Conservation (phyloP, 2,888 invertebrate species). For the Oconnorella tubifera region DNA sequence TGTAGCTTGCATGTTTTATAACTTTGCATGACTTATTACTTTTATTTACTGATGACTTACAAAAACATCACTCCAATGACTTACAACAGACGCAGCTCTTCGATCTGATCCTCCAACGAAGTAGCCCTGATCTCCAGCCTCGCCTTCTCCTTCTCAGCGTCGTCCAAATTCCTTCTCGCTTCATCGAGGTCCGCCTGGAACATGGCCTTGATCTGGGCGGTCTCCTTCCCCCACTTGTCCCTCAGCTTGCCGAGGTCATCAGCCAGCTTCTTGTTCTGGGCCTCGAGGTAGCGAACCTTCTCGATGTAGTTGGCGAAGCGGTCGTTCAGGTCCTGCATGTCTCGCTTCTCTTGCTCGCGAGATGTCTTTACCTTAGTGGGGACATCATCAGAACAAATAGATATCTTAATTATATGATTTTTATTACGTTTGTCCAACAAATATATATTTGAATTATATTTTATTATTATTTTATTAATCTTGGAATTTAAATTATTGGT, state of each 20-base stretch:
- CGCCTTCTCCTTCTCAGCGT: slow-evolving; percentile 57
- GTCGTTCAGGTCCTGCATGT: slow-evolving; percentile 60
- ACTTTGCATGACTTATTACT: too few species aligned
- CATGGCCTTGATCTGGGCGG: slow-evolving; percentile 52
- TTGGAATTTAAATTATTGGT: too few species aligned
- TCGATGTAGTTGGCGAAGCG: slow-evolving; percentile 61
- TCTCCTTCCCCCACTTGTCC: slow-evolving; percentile 41
- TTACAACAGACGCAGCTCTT: slow-evolving; percentile 44
- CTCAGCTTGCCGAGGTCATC: slow-evolving; percentile 51
- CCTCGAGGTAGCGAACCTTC: slow-evolving; percentile 56
- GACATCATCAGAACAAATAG: too few species aligned
- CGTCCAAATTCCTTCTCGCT: slow-evolving; percentile 58
- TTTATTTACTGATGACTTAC: too few species aligned
- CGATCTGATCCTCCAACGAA: slow-evolving; percentile 56
- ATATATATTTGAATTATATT: too few species aligned
- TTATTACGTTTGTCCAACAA: too few species aligned
- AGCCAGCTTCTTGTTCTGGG: slow-evolving; percentile 56
- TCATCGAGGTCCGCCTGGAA: slow-evolving; percentile 58
- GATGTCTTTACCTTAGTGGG: slow-evolving; percentile 53
- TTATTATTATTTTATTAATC: too few species aligned
- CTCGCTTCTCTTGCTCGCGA: slow-evolving; percentile 59
- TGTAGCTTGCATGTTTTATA: too few species aligned
- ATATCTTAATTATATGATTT: too few species aligned
- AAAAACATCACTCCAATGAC: too few species aligned
- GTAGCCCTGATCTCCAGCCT: slow-evolving; percentile 57